A percentile compares a stretch with the other conserved stretches of the same genome.
Conservation (phyloP, 2,113 vertebrate species). For the Todiramphus saurophagus region DNA sequence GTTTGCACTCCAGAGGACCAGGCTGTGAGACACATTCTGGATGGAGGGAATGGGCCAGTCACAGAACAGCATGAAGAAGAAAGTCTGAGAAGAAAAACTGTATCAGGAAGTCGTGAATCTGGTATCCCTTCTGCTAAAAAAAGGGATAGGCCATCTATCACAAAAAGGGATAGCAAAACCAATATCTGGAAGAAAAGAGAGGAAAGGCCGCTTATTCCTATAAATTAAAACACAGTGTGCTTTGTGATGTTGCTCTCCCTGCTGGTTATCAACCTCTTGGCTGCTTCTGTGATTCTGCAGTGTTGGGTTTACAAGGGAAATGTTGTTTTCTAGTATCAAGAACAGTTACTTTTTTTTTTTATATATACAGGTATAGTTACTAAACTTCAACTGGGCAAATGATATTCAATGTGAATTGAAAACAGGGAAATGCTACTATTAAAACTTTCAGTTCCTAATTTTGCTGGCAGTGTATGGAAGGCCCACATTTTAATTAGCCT, state of each 20-base stretch:
- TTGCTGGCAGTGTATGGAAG: neutral
- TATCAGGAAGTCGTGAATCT: constrained; percentile 59
- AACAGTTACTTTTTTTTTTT: neutral
- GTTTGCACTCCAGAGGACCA: constrained; percentile 90
- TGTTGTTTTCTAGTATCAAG: constrained; percentile 32
- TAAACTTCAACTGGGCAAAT: constrained; percentile 24
- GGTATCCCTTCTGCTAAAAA: constrained; percentile 66
- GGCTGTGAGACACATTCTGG: constrained; percentile 82
- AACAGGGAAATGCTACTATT: neutral
- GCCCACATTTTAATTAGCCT: neutral
- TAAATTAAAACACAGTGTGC: constrained; percentile 65
- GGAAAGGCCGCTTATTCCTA: constrained; percentile 76
- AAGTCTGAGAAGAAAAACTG: constrained; percentile 49
- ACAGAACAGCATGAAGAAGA: constrained; percentile 60
- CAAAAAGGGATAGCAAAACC: constrained; percentile 75
- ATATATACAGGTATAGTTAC: neutral
- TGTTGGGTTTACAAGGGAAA: constrained; percentile 39
- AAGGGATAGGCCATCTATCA: constrained; percentile 57
- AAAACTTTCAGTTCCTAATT: constrained; percentile 24
- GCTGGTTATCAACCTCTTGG: constrained; percentile 17
- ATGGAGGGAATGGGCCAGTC: constrained; percentile 68
- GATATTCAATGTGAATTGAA: constrained; percentile 4
- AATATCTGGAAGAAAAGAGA: constrained; percentile 82
- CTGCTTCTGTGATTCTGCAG: constrained; percentile 58
- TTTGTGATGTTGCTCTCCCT: constrained; percentile 29